phyloP scores from a whole-genome alignment of 2,888 invertebrate genomes.

The Euplagia quadripunctaria region DNA sequence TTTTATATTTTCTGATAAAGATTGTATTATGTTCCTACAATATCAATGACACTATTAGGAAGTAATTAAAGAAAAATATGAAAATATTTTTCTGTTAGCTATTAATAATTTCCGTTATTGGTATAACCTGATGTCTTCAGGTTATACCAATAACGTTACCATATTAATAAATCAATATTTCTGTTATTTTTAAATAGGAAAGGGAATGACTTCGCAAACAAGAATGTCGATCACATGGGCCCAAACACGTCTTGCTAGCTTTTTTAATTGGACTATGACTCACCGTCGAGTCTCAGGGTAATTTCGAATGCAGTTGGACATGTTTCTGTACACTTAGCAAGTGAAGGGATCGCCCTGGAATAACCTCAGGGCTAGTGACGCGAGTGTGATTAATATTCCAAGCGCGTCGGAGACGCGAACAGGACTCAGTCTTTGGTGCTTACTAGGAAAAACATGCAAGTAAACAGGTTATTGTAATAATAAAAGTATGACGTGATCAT shows the following conservation, averaged over 20 bases:
- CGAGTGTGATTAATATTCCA: constrained; percentile 64
- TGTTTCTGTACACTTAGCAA: constrained; percentile 53
- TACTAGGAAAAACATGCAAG: constrained; percentile 43
- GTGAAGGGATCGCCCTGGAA: constrained; percentile 63
- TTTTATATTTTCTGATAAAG: background rate
- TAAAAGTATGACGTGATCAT: background rate
- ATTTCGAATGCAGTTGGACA: constrained; percentile 56
- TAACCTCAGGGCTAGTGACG: constrained; percentile 63
- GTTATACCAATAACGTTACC: background rate
- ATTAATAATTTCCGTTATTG: too few species aligned
- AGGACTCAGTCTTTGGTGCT: constrained; percentile 43
- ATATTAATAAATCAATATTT: background rate
- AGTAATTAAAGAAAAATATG: too few species aligned
- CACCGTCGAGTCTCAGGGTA: constrained; percentile 39
- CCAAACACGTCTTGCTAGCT: constrained; percentile 44
- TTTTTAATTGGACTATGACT: constrained; percentile 53
- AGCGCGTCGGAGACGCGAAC: constrained; percentile 44
- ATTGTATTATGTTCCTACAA: background rate
- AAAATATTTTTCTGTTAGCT: too few species aligned
- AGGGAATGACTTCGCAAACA: constrained; percentile 46
- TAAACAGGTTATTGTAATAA: constrained; percentile 9
- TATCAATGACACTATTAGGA: background rate
- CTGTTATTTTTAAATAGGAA: constrained; percentile 23
- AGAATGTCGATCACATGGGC: constrained; percentile 56
- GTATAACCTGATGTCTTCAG: too few species aligned